Conservation (phyloP, 37 sponge, comb jelly and placozoan species). For the Sycon ciliatum region DNA sequence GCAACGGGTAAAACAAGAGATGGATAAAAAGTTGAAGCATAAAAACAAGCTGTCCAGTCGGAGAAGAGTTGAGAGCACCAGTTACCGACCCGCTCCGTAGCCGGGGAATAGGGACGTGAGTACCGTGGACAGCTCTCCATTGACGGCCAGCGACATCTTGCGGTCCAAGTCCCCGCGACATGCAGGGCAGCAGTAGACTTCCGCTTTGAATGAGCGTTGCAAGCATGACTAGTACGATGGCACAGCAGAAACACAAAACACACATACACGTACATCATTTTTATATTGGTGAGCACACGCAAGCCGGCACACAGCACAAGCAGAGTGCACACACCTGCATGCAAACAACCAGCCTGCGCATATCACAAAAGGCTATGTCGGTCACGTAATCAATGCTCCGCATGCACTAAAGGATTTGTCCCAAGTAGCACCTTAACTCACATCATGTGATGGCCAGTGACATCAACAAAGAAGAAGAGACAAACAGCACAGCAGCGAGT, state of each 20-base stretch:
- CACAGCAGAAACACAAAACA: neutral
- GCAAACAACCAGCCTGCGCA: too few relatives aligned
- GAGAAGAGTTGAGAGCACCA: slow-evolving; percentile 13
- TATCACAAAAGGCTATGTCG: too few relatives aligned
- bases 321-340: too few relatives aligned
- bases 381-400: too few relatives aligned
- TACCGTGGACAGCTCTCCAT: slow-evolving; percentile 37
- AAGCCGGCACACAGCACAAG: too few relatives aligned
- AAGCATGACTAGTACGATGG: slow-evolving; percentile 57
- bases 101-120: slow-evolving; percentile 68
- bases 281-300: neutral
- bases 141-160: slow-evolving; percentile 33
- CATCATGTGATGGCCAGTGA: too few relatives aligned
- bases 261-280: neutral
- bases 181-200: slow-evolving; percentile 63
- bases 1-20: too few relatives aligned
- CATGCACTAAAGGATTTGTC: too few relatives aligned
- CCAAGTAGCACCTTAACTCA: too few relatives aligned
- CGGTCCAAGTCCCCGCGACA: slow-evolving; percentile 58
- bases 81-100: slow-evolving; percentile 68
- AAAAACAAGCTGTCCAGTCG: neutral
- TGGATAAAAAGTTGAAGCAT: too few relatives aligned
- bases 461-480: too few relatives aligned
- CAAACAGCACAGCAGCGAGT: too few relatives aligned
- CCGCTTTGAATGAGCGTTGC: slow-evolving; percentile 61